Conservation (phyloP, 2,797 vertebrate genomes). For the Perdix hodgsoniae region DNA sequence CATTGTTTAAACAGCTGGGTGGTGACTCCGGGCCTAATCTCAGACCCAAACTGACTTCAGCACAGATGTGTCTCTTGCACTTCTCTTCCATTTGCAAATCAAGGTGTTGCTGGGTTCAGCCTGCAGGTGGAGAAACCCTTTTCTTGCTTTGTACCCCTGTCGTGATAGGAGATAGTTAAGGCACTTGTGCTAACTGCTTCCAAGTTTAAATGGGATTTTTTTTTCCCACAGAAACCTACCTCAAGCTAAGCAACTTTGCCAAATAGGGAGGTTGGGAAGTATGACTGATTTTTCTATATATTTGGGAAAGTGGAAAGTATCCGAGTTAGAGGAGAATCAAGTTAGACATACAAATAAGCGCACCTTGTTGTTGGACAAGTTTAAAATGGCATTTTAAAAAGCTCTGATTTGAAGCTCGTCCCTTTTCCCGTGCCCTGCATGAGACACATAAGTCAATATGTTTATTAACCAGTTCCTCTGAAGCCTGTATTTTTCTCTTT, state of each 20-base stretch:
- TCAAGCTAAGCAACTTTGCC: background rate
- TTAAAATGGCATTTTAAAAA: background rate
- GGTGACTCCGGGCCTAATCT: background rate
- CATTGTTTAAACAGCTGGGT: background rate
- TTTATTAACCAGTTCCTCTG: background rate
- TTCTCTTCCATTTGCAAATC: background rate
- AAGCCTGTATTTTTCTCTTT: background rate
- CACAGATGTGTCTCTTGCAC: background rate
- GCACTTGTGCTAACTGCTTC: background rate
- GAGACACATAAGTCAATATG: background rate
- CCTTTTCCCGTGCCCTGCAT: background rate
- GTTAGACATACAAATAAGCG: background rate
- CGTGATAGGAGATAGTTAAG: background rate
- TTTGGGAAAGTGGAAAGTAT: background rate
- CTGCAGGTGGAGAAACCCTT: background rate
- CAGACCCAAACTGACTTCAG: background rate
- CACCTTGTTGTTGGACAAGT: background rate
- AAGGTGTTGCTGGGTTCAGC: background rate
- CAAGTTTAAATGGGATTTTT: background rate
- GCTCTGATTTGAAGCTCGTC: background rate
- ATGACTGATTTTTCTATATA: background rate
- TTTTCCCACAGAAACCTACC: background rate
- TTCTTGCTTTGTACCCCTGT: background rate
- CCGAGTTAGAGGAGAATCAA: background rate
- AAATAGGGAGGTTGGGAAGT: background rate